Base-by-base conservation (phyloP, 2,888 invertebrate species). In the Calameuta idolon region DNA sequence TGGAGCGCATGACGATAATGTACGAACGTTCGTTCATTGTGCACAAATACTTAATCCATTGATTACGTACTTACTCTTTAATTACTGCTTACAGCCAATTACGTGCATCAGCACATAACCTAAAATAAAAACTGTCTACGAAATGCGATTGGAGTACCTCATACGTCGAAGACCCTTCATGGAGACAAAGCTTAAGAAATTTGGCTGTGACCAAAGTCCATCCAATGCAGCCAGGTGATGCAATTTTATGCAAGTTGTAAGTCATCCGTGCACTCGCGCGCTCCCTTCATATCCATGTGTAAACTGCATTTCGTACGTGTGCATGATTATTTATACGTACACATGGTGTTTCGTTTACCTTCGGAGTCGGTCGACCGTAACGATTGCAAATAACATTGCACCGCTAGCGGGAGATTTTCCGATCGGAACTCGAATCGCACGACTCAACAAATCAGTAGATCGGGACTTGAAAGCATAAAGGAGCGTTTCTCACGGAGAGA, bases 321-420 rank as follows among this genome's bases (percentile, higher is more conserved):
- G 5, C 23, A 55, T 55, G 23, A 2, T 55, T 55, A 37, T 37
- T 35, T 35, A 80, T 77, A 73, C 75, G 73, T 74, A 81, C 79
- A 75, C 79, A 84, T 83, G 76, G 81, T 80, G 80, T 83, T 83
- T 83, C 81, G 85, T 82, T 85, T 84, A 85, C 85, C 85, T 86
- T 86, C 85, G 82, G 83, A 82, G 80, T 83, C 83, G 81, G 83
- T 83, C 85, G 85, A 85, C 85, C 83, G 84, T 83, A 85, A 84
- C 84, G 85, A 86, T 83, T 83, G 83, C 76, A 71, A 79, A 79
- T 55, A 55, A 55, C 55, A 55, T 55, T 55, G 55, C 23, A 23
- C 23, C 55, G 23, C 55, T 55, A 55, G 55, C 55, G 23, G 23
- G 23, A 55, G 23, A 55, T 55, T 55, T 55, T 55, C 55, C 23